Evolutionary conservation across 2,888 invertebrate genomes (phyloP).

Genomic region (Cyclophora punctaria): DNA sequence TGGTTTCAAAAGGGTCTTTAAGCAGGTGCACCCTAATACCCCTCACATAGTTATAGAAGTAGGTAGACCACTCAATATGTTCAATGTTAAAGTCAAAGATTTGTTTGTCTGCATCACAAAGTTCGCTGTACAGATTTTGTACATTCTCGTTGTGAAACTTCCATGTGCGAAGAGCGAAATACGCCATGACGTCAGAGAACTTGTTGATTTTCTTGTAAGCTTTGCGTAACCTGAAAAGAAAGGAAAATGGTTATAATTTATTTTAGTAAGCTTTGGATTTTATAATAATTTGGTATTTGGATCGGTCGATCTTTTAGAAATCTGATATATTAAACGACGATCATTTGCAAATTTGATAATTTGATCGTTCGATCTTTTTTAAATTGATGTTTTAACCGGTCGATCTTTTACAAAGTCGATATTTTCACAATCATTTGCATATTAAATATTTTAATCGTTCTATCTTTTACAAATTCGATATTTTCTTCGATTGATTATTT

Average conservation of each 20-base stretch:
- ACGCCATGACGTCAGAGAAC: constrained; percentile 81
- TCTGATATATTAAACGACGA: no score
- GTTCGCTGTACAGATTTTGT: constrained; percentile 64
- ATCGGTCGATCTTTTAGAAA: no score
- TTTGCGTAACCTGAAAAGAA: constrained; percentile 78
- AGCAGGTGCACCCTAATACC: constrained; percentile 83
- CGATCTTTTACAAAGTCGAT: no score
- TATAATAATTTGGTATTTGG: no score
- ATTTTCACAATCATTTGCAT: no score
- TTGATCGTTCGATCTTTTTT: no score
- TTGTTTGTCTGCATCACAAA: constrained; percentile 74
- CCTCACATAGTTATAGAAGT: constrained; percentile 78
- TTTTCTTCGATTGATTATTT: no score
- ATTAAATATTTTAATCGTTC: no score
- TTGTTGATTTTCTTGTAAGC: constrained; percentile 83
- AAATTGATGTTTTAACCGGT: no score
- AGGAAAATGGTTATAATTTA: neutral
- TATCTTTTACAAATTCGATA: no score
- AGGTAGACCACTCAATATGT: constrained; percentile 79
- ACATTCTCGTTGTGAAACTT: constrained; percentile 78
- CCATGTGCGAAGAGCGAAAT: constrained; percentile 85
- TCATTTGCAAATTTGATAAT: no score
- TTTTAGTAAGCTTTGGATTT: neutral
- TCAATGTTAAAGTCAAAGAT: constrained; percentile 80
- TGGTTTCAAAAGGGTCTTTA: constrained; percentile 82